Evolutionary conservation across 2,113 vertebrate genomes (phyloP), one percentile per base, ranked within the genome.

Genomic region (Hucho hucho): DNA sequence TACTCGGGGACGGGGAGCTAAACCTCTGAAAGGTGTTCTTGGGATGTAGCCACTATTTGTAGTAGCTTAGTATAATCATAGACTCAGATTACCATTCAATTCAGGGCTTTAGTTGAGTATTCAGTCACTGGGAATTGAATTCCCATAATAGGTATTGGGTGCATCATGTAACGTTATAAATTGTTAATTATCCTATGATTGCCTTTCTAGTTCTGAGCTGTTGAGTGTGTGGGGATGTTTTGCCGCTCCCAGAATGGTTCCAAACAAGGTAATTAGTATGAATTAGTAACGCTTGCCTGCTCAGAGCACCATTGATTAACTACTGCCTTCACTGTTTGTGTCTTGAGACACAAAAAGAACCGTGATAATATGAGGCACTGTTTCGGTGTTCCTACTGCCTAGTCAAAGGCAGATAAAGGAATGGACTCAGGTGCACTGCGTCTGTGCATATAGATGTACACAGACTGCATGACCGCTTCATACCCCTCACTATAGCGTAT

Each of bases 211-310:
- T 43, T 43, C 0, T 43, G 37, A 43, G 37, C 9, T 37, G 49
- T 56, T 13, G 49, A 16, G 49, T 56, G 53, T 56, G 53, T 20
- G 7, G 61, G 18, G 61, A 53, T 24, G 13, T 4, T 53, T n/a
- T 13, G 2, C 11, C 25, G 3, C 65, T 72, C 53, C 32, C 56
- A 53, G 46, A 11, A 69, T 75, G 65, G 24, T 73, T 63, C 18
- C 46, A 37, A 79, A 69, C 46, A 66, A 67, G 64, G 37, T 49
- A 74, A 71, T 78, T 72, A 71, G 65, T 73, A 74, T 81, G 81
- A 77, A 80, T 79, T 73, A 66, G 53, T 61, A 75, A 68, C 24
- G 24, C 64, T 76, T 78, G 7, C 75, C 63, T 63, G 72, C 66
- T 43, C 37, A 4, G 43, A 24, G 65, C 56, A 37, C 69, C 72